Conservation (phyloP, 2,797 vertebrate genomes). For the Discoglossus pictus region DNA sequence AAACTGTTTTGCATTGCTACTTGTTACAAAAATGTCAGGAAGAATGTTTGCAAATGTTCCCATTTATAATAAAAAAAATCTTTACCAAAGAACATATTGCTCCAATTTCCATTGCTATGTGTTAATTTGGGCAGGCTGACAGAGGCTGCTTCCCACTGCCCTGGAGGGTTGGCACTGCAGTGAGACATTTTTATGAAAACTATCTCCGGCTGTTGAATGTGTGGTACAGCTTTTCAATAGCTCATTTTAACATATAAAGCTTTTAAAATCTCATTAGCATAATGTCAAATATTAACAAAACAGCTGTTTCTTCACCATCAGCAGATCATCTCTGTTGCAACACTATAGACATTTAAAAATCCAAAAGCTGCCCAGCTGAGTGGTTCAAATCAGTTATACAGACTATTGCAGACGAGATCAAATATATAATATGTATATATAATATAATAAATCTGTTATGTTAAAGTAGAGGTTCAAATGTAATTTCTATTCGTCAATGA, state of each 20-base stretch:
- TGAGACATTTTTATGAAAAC: background rate
- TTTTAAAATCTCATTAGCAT: slow-evolving; percentile 39
- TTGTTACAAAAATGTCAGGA: too few species aligned
- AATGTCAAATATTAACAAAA: slow-evolving; percentile 43
- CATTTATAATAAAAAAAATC: too few species aligned
- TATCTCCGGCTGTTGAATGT: slow-evolving; percentile 9
- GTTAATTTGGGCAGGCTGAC: background rate
- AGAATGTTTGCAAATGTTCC: too few species aligned
- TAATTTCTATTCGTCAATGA: too few species aligned
- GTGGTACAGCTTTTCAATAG: slow-evolving; percentile 21
- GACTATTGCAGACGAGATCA: too few species aligned
- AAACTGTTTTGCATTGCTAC: too few species aligned
- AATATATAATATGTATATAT: too few species aligned
- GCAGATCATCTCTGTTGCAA: slow-evolving; percentile 13
- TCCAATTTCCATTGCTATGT: background rate
- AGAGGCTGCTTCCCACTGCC: slow-evolving; percentile 1
- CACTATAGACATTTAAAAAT: slow-evolving; percentile 11
- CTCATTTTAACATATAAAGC: slow-evolving; percentile 43
- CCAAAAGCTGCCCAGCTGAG: slow-evolving; percentile 1
- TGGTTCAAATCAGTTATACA: slow-evolving; percentile 11
- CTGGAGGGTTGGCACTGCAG: slow-evolving; percentile 1
- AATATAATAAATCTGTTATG: too few species aligned
- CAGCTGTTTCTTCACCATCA: slow-evolving; percentile 37
- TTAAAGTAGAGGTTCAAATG: too few species aligned
- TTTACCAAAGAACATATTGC: background rate